phyloP scores from a whole-genome alignment of 2,797 vertebrate species.

The Synanceia verrucosa region DNA sequence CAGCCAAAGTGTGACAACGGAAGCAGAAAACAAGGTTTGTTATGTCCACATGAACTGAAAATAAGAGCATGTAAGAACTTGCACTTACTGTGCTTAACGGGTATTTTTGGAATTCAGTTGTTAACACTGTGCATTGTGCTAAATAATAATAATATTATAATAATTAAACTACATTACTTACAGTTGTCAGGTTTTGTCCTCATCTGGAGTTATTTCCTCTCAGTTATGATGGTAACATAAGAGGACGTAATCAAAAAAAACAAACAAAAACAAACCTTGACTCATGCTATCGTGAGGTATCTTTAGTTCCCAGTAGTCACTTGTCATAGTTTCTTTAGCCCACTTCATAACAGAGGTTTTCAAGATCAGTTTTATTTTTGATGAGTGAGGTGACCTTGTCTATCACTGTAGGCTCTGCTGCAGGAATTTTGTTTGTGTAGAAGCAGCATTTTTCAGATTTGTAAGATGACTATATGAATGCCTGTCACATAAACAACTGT shows the following conservation, averaged over 20 bases:
- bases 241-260: conserved; percentile 23
- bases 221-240: neutral
- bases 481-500: conserved; percentile 39
- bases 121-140: neutral
- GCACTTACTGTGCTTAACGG: neutral
- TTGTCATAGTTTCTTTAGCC: neutral
- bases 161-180: too few relatives aligned
- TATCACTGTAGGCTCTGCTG: neutral
- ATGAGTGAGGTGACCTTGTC: neutral
- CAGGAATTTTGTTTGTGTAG: conserved; percentile 13
- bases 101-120: neutral
- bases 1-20: neutral
- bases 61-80: neutral
- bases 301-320: conserved; percentile 10
- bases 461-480: neutral
- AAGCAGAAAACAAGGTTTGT: neutral
- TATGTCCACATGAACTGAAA: neutral
- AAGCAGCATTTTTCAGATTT: conserved; percentile 15
- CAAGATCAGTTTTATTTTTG: neutral
- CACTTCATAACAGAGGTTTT: conserved; percentile 13
- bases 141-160: too few relatives aligned
- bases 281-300: conserved; percentile 28
- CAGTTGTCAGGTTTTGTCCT: neutral
- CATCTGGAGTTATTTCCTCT: conserved; percentile 5
- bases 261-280: conserved; percentile 34